Base-by-base conservation (phyloP, 1,140 invertebrate species). In the Agrypnia vestita region DNA sequence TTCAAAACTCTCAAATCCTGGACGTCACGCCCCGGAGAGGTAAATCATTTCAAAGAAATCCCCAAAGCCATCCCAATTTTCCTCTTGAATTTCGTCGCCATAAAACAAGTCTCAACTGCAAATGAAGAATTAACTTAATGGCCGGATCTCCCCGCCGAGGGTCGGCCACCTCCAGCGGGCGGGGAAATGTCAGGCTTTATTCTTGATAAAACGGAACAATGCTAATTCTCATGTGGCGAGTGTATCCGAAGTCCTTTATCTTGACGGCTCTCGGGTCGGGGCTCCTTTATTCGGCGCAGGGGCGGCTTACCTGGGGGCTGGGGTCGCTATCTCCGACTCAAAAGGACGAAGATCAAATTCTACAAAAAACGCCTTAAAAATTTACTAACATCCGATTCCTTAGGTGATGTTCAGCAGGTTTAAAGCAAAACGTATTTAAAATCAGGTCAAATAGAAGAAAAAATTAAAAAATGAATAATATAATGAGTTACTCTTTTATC, bases 161-260 rank as follows among this genome's bases (percentile, higher is more conserved):
- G 43, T 49, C 67, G 67, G 13, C 15, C 67, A 21, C 51, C 73
- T n/a, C 25, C 25, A 17, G 25, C 17, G 12, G 21, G 46, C 11
- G 10, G 47, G 15, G 13, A 82, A 82, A 82, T 82, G 77, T 79
- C 77, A 82, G 74, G 44, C 69, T 76, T 76, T 62, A 77, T 62
- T 81, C 71, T 76, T 75, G 80, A 79, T 82, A 82, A 79, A 79
- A 71, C 44, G 64, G 77, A 79, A 79, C 76, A 82, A 76, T 79
- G 77, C 78, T 79, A 79, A 79, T 82, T 79, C 77, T 79, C 71
- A 69, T 71, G 80, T 59, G 80, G 77, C 80, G 55, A 75, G 53
- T 79, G 71, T 74, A 79, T 79, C 73, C 72, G 43, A 76, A 55
- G 47, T 79, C 73, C 77, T 82, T 82, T 82, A 82, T 82, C 80